phyloP scores from a whole-genome alignment of 2,888 invertebrate genomes.

The Crepidodera aurea region DNA sequence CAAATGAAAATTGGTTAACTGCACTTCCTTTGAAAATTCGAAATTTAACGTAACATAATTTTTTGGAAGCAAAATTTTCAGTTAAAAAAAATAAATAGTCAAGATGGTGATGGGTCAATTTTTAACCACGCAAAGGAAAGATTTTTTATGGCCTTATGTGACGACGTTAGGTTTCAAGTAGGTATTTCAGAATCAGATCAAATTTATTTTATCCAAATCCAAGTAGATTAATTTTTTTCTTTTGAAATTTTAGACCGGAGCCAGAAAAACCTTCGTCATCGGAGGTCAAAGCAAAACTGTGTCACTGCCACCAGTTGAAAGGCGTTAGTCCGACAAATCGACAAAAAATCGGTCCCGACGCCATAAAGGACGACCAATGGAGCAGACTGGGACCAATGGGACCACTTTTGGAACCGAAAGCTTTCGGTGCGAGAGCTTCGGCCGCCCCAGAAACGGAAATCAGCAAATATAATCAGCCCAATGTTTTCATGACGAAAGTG shows the following conservation, averaged over 20 bases:
- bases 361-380: slow-evolving; percentile 57
- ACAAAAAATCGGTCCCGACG: slow-evolving; percentile 51
- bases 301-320: slow-evolving; percentile 51
- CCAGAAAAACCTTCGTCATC: slow-evolving; percentile 61
- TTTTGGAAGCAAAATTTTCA: slow-evolving; percentile 4
- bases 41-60: neutral
- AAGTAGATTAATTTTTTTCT: too few species aligned
- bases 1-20: neutral
- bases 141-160: slow-evolving; percentile 70
- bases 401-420: slow-evolving; percentile 68
- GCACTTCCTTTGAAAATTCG: neutral
- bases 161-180: slow-evolving; percentile 56
- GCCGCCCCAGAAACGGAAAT: slow-evolving; percentile 66
- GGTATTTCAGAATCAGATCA: slow-evolving; percentile 60
- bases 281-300: slow-evolving; percentile 58
- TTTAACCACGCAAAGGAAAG: slow-evolving; percentile 69
- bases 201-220: too few species aligned
- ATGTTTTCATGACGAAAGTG: slow-evolving; percentile 70
- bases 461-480: slow-evolving; percentile 67
- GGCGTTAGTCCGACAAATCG: slow-evolving; percentile 30
- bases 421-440: slow-evolving; percentile 67
- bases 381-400: slow-evolving; percentile 67
- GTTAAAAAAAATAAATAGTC: slow-evolving; percentile 11
- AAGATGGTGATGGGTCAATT: slow-evolving; percentile 68
- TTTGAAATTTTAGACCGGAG: slow-evolving; percentile 60